phyloP scores from a whole-genome alignment of 2,797 vertebrate genomes.

The Enteromius treurensis region DNA sequence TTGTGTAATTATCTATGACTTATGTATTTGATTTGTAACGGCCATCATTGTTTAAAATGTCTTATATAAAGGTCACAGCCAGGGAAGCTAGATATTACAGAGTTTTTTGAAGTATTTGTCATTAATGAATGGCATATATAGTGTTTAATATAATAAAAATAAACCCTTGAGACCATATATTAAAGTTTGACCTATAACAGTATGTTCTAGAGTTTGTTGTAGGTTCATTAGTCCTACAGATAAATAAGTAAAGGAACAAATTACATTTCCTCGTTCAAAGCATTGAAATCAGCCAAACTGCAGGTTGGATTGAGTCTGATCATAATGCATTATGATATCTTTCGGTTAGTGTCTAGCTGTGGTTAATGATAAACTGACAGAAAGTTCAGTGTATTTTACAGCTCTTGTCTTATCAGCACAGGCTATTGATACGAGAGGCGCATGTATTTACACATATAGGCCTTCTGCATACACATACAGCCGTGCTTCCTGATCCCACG shows the following conservation, averaged over 20 bases:
- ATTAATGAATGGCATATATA: not conserved
- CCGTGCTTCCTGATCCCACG: not conserved
- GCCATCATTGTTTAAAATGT: not conserved
- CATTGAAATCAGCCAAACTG: not conserved
- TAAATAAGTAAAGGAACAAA: not conserved
- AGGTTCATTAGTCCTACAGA: not conserved
- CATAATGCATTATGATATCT: slow-evolving; percentile 25
- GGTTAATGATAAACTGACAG: slow-evolving; percentile 60
- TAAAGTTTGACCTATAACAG: not conserved
- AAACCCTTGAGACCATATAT: not conserved
- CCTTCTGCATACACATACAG: not conserved
- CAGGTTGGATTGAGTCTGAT: slow-evolving; percentile 3
- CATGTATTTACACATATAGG: slow-evolving; percentile 22
- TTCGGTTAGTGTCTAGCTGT: slow-evolving; percentile 8
- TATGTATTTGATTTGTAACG: not conserved
- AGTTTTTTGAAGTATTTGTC: not conserved
- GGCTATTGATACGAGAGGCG: slow-evolving; percentile 5
- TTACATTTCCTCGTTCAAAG: not conserved
- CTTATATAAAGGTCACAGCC: not conserved
- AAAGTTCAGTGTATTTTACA: slow-evolving; percentile 51
- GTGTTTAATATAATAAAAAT: not conserved
- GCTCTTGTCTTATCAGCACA: slow-evolving; percentile 48
- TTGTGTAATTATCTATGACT: not conserved
- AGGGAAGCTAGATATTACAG: not conserved
- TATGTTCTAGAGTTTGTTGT: not conserved